phyloP scores from a whole-genome alignment of 2,113 vertebrate species.

The Atlantisia rogersi region DNA sequence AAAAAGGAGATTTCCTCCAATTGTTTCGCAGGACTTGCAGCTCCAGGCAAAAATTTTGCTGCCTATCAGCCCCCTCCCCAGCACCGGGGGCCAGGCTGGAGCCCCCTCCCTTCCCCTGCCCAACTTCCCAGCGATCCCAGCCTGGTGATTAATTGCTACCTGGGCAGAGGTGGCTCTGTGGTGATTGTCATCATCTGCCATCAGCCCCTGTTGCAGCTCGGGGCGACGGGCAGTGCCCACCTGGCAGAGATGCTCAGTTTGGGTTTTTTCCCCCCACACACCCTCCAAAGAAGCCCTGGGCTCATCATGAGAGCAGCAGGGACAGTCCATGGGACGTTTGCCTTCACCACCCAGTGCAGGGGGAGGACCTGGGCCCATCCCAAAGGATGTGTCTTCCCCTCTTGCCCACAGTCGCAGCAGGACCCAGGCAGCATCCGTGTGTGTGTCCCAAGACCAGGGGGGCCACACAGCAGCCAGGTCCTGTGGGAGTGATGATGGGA shows the following conservation, averaged over 20 bases:
- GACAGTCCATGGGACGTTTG: background rate
- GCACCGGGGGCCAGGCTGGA: background rate
- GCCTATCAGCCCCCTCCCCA: slow-evolving; percentile 9
- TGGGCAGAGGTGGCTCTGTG: background rate
- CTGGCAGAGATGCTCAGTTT: background rate
- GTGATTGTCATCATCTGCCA: background rate
- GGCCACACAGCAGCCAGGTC: rapidly evolving
- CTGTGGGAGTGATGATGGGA: rapidly evolving
- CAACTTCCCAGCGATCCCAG: background rate
- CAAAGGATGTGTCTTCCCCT: background rate
- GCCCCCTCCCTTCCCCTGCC: slow-evolving; percentile 17
- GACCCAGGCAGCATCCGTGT: background rate
- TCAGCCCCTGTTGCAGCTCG: background rate
- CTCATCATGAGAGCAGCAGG: rapidly evolving
- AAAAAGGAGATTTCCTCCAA: slow-evolving; percentile 76
- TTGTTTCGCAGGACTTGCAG: slow-evolving; percentile 70
- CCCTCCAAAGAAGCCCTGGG: background rate
- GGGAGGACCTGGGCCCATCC: background rate
- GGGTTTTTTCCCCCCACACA: background rate
- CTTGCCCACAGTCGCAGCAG: background rate
- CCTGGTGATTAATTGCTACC: background rate
- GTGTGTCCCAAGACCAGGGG: background rate
- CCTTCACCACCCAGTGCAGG: background rate
- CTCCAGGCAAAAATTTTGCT: slow-evolving; percentile 7
- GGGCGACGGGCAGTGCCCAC: rapidly evolving